Evolutionary conservation across 1,140 invertebrate species (phyloP), one percentile per base, ranked within the genome.

Genomic region (Nilaparvata lugens): DNA sequence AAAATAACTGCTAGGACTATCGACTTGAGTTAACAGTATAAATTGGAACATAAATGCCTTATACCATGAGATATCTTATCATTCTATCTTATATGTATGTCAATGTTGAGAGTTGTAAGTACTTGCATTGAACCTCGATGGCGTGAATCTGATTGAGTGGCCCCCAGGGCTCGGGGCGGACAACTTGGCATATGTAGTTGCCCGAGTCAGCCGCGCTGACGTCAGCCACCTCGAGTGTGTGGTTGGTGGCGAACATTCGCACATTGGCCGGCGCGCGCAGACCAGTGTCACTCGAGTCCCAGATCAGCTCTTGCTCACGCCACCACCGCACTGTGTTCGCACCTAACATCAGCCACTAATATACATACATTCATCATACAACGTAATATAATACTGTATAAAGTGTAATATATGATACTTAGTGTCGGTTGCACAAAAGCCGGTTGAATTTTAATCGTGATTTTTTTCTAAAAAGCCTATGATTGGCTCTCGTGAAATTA

Each of bases 61-160:
- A n/a, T n/a, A n/a, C n/a, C n/a, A n/a, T n/a, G n/a, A n/a, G n/a
- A n/a, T n/a, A n/a, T n/a, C n/a, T n/a, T n/a, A n/a, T n/a, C n/a
- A n/a, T n/a, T n/a, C n/a, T n/a, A n/a, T n/a, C n/a, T n/a, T n/a
- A n/a, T n/a, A n/a, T n/a, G n/a, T n/a, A n/a, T n/a, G n/a, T n/a
- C n/a, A n/a, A n/a, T n/a, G n/a, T 35, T 28, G 25, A 28, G 31
- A 35, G 31, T 35, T 64, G n/a, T n/a, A n/a, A n/a, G n/a, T n/a
- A 77, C 83, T 82, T 74, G 87, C 86, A 83, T 70, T 87, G 78
- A 28, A 91, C 87, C 79, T 88, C 81, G 60, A 91, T 87, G 31
- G 82, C 77, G 68, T 89, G 85, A 25, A 79, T 74, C 71, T 89
- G 87, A 54, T 76, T 78, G 7, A 86, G 80, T 42, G 78, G 70